Evolutionary conservation across 2,797 vertebrate genomes (phyloP), one percentile per base, ranked within the genome.

Genomic region (Rhadinocentrus ornatus): DNA sequence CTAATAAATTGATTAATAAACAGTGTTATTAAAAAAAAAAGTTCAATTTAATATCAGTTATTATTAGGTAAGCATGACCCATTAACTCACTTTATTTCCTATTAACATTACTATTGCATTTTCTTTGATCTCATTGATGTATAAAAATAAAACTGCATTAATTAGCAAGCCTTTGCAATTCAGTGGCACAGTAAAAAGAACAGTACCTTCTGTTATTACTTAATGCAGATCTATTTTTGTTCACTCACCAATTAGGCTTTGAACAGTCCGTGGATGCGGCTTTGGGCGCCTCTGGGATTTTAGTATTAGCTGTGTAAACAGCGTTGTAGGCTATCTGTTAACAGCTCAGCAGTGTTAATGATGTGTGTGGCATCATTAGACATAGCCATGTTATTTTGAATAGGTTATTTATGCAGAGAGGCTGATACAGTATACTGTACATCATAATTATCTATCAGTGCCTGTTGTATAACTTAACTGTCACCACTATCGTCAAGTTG

Each of bases 231-330:
- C 66, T 88, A 61, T 84, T 89, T 89, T 72, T 74, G 57, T 72
- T 69, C 32, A 24, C 68, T 81, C 54, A 82, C 80, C 80, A 85
- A 78, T 88, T 80, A 81, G 54, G 44, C 57, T 72, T 76, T 62
- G 59, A 81, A 70, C 32, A 16, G 62, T 73, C 56, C 55, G 63
- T 63, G 66, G 63, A 67, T 70, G 69, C 73, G 80, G 80, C 37
- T 86, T 81, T 60, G 34, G 56, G 27, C 46, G 54, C 85, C 76
- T 69, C 10, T 27, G 85, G 74, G 80, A 82, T 82, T 85, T 65
- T 22, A 1, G 54, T 75, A 63, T 82, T 68, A 80, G 72, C 78
- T 64, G 67, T 67, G 66, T 81, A 85, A 86, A 86, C 78, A 85
- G 41, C 77, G 73, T 69, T 73, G 67, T 61, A 27, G 78, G 63